These are phyloP conservation scores for Dallia pectoralis DNA, from an alignment of 2,797 vertebrate species.

Conservation along the genomic window DNA sequence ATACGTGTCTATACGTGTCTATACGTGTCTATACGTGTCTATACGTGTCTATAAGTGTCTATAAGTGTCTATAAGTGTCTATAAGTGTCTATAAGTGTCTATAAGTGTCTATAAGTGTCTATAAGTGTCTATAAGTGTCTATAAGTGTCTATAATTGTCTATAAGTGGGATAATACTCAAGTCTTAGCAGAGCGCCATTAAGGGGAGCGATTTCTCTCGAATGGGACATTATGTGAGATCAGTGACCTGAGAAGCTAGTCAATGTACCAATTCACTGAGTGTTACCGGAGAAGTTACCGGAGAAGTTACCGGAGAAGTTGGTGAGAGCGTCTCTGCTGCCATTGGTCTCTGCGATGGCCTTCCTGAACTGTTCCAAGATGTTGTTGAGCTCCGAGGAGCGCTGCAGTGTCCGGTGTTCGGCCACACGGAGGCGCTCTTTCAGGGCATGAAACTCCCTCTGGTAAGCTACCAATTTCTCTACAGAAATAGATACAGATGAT, in stretches of 20 bases:
- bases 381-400: conserved; percentile 93
- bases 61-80: too few relatives aligned
- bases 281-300: conserved; percentile 86
- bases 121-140: too few relatives aligned
- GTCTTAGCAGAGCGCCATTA: not conserved
- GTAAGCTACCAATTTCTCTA: conserved; percentile 95
- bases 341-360: conserved; percentile 90
- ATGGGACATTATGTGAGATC: not conserved
- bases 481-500: not conserved
- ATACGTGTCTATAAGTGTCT: too few relatives aligned
- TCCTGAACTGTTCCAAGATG: conserved; percentile 93
- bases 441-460: conserved; percentile 95
- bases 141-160: not conserved
- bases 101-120: too few relatives aligned
- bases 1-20: too few relatives aligned
- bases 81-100: too few relatives aligned
- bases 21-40: too few relatives aligned
- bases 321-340: conserved; percentile 85
- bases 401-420: conserved; percentile 93
- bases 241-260: not conserved
- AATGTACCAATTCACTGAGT: not conserved
- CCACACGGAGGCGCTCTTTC: conserved; percentile 94
- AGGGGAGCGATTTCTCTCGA: not conserved
- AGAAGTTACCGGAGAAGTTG: conserved; percentile 96
- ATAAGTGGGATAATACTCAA: not conserved